Conservation (phyloP, 2,888 invertebrate species). For the Autographa gamma region DNA sequence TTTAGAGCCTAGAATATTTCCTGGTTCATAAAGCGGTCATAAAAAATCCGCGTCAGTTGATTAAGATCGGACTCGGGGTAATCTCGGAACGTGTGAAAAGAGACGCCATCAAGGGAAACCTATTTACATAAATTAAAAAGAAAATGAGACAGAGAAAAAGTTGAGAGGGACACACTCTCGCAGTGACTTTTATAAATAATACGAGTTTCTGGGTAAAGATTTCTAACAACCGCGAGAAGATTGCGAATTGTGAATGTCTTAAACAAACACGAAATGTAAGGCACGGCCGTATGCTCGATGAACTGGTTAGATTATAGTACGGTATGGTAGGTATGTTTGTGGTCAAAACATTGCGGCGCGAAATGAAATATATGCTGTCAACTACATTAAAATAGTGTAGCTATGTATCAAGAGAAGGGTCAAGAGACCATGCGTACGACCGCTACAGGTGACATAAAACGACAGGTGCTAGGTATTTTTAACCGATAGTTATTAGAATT, state of each 20-base stretch:
- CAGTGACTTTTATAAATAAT: slow-evolving; percentile 60
- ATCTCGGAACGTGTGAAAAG: slow-evolving; percentile 77
- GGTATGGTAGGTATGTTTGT: slow-evolving; percentile 40
- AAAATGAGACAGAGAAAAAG: slow-evolving; percentile 54
- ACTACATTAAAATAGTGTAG: background rate
- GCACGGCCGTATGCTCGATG: slow-evolving; percentile 49
- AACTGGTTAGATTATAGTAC: slow-evolving; percentile 48
- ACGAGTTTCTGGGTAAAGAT: slow-evolving; percentile 60
- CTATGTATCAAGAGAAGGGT: background rate
- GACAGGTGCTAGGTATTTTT: slow-evolving; percentile 1
- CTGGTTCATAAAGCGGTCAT: slow-evolving; percentile 71
- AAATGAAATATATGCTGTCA: slow-evolving; percentile 3
- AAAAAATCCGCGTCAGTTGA: slow-evolving; percentile 74
- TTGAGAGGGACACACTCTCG: slow-evolving; percentile 52
- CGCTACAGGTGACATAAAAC: background rate
- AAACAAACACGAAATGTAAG: slow-evolving; percentile 55
- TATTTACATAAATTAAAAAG: slow-evolving; percentile 65
- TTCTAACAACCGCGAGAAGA: slow-evolving; percentile 57
- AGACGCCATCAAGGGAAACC: slow-evolving; percentile 73
- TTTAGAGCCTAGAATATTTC: slow-evolving; percentile 68
- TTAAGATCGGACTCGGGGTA: slow-evolving; percentile 69
- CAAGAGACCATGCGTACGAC: background rate
- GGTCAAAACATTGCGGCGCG: slow-evolving; percentile 31
- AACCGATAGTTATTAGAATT: slow-evolving; percentile 2
- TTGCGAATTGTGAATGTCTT: slow-evolving; percentile 46